Conservation (phyloP, 2,113 vertebrate genomes). For the Ctenomys sociabilis region DNA sequence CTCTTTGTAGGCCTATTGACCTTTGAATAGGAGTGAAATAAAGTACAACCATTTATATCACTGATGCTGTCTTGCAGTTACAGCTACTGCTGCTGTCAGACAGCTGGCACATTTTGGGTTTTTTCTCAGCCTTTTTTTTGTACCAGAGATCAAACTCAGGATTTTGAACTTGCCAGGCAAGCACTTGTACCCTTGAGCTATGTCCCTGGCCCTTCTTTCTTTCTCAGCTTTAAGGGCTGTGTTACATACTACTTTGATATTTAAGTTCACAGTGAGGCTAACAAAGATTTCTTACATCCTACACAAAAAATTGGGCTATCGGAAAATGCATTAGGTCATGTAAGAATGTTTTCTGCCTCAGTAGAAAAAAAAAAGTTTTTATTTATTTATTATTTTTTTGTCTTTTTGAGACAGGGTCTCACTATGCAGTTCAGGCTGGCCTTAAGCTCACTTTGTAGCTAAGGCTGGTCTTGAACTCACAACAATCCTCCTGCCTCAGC, state of each 20-base stretch:
- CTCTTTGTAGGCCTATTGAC: not conserved
- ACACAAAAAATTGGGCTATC: not conserved
- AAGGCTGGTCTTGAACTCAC: too few relatives aligned
- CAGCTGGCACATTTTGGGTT: not conserved
- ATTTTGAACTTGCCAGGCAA: too few relatives aligned
- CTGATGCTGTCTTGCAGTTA: not conserved
- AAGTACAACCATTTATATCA: not conserved
- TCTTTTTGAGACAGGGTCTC: too few relatives aligned
- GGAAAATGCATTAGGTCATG: not conserved
- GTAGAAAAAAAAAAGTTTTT: not conserved
- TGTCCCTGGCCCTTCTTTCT: not conserved
- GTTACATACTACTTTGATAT: slow-evolving; percentile 10
- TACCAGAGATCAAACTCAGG: too few relatives aligned
- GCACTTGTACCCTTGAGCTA: too few relatives aligned
- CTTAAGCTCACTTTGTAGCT: too few relatives aligned
- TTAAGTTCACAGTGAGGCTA: not conserved
- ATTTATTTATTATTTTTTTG: too few relatives aligned
- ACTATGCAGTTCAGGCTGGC: too few relatives aligned
- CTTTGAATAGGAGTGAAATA: not conserved
- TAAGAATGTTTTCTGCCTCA: not conserved
- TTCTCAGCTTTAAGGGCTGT: not conserved
- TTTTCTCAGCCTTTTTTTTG: too few relatives aligned
- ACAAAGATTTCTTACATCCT: slow-evolving; percentile 33
- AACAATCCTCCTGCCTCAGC: too few relatives aligned
- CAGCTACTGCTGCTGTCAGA: not conserved